Percentiles rank a stretch among this genome's conserved stretches.
These are phyloP conservation scores for Drosophila fuyamai DNA, from an alignment of 1,140 invertebrate species.

Conservation along the genomic window DNA sequence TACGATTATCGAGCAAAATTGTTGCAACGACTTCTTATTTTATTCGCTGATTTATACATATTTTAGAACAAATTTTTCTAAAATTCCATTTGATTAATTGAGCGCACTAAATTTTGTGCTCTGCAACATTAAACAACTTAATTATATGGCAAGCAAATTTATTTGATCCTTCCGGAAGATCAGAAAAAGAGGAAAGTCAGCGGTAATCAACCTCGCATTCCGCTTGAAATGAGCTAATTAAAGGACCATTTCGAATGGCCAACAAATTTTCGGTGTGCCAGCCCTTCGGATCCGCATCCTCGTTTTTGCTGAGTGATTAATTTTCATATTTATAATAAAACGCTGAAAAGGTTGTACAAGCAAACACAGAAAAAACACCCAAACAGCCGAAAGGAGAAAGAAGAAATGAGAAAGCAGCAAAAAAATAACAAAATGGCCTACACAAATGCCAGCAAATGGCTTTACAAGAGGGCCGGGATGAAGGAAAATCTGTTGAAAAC, in stretches of 20 bases:
- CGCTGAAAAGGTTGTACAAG: constrained; percentile 44
- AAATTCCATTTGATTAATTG: neutral
- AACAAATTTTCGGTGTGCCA: constrained; percentile 60
- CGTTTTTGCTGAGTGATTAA: constrained; percentile 67
- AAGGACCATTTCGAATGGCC: constrained; percentile 63
- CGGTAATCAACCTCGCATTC: constrained; percentile 49
- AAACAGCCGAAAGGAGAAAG: constrained; percentile 9
- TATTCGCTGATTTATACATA: neutral
- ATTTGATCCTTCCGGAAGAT: constrained; percentile 4
- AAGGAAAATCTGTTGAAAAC: constrained; percentile 61
- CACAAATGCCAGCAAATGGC: constrained; percentile 58
- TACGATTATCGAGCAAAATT: neutral
- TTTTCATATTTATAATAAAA: constrained; percentile 78
- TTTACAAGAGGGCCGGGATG: constrained; percentile 32
- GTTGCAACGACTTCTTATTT: neutral
- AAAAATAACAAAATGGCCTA: constrained; percentile 51
- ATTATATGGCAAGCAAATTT: neutral
- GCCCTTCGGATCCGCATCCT: neutral
- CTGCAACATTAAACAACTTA: neutral
- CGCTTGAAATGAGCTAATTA: constrained; percentile 72
- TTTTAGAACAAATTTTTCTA: neutral
- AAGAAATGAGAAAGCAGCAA: constrained; percentile 16
- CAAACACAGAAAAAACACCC: constrained; percentile 22
- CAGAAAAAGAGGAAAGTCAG: constrained; percentile 10
- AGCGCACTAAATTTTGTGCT: no score